These are phyloP conservation scores for Amiota minor DNA, from an alignment of 2,888 invertebrate genomes.

Conservation along the genomic window DNA sequence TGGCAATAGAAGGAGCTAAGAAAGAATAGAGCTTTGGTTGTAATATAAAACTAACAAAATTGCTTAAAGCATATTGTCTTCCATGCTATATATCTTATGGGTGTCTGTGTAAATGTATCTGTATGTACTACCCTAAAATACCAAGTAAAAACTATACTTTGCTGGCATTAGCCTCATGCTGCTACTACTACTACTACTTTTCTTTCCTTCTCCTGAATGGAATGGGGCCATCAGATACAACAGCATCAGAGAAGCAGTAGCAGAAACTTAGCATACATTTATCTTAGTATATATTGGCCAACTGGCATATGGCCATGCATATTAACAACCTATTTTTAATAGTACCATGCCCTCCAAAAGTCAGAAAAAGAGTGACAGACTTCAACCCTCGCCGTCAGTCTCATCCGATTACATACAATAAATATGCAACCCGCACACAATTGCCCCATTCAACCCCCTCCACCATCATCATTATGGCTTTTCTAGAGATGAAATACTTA, in stretches of 20 bases:
- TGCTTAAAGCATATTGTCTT: slow-evolving; percentile 45
- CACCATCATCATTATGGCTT: neutral
- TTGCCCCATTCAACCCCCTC: neutral
- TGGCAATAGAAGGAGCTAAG: neutral
- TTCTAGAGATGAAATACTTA: neutral
- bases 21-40: neutral
- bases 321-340: slow-evolving; percentile 69
- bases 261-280: slow-evolving; percentile 43
- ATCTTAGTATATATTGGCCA: slow-evolving; percentile 28
- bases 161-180: slow-evolving; percentile 6
- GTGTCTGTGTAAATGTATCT: slow-evolving; percentile 47
- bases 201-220: too few relatives aligned
- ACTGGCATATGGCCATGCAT: slow-evolving; percentile 67
- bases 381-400: slow-evolving; percentile 6
- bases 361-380: slow-evolving; percentile 13
- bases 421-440: slow-evolving; percentile 22
- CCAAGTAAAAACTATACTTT: too few relatives aligned
- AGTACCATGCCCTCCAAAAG: slow-evolving; percentile 33
- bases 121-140: too few relatives aligned
- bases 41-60: slow-evolving; percentile 46
- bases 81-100: slow-evolving; percentile 32
- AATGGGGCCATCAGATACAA: neutral
- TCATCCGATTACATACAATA: slow-evolving; percentile 20
- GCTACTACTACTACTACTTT: slow-evolving; percentile 33
- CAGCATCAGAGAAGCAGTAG: neutral